Base-by-base conservation (phyloP, 2,888 invertebrate genomes). In the Taenaris catops region DNA sequence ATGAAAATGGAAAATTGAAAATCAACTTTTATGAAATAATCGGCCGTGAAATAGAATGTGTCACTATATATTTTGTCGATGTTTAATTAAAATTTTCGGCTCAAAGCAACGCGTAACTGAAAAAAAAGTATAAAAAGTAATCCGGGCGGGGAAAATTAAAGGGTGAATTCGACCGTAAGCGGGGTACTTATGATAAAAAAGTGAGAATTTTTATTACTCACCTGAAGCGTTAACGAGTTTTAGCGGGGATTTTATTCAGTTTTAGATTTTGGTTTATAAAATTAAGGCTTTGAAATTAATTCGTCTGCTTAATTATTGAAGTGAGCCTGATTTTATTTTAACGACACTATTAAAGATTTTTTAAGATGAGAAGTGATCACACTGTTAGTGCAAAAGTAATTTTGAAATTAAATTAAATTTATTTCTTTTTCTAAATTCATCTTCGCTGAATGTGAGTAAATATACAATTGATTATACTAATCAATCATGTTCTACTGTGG, bases 181-280 rank as follows among this genome's bases (percentile, higher is more conserved):
- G 64, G 68, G 72, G 67, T 68, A 63, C 57, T 63, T 58, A 51
- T 53, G 55, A 55, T 52, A 56, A 63, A 66, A 69, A 74, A 68
- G 63, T 65, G 62, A 58, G 63, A 72, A 70, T 72, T 70, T 73
- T 73, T 69, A 66, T 65, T 71, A 66, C 60, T 58, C 58, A 69
- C 66, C 62, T 64, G 40, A 64, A 67, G 66, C 66, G 62, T 63
- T 63, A 69, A 69, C 72, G 71, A 68, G 65, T 43, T 64, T 55
- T 58, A 58, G 57, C 56, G 54, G 68, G 68, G 68, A 60, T 73
- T 74, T 71, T 56, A 55, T 31, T 41, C 25, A 26, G 32, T 25
- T 24, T 32, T 25, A 32, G 32, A 25, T 32, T 32, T 32, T 24
- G 24, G 25, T 32, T 23, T 32, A 18, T 16, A 32, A 25, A 32